These are phyloP conservation scores for Discoglossus pictus DNA, from an alignment of 2,797 vertebrate species.

Conservation along the genomic window DNA sequence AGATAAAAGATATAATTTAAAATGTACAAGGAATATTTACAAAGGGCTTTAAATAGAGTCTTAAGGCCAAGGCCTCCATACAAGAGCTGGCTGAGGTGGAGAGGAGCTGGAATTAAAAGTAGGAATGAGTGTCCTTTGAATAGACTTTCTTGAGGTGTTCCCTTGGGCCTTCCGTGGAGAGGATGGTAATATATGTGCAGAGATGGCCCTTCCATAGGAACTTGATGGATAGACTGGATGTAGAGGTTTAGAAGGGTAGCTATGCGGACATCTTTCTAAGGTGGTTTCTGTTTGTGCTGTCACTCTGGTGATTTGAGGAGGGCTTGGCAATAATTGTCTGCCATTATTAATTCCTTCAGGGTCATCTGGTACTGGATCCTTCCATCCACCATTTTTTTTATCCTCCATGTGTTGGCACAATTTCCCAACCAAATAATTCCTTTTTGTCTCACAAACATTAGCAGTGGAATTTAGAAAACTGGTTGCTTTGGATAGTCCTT, in stretches of 20 bases:
- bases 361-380: neutral
- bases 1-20: slow-evolving; percentile 41
- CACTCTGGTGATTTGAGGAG: slow-evolving; percentile 16
- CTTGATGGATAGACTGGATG: slow-evolving; percentile 10
- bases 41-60: slow-evolving; percentile 20
- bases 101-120: neutral
- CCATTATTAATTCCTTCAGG: neutral
- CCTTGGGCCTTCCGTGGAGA: slow-evolving; percentile 11
- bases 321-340: slow-evolving; percentile 10
- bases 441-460: slow-evolving; percentile 29
- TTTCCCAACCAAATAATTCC: slow-evolving; percentile 31
- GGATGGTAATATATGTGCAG: neutral
- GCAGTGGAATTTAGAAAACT: slow-evolving; percentile 20
- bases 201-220: neutral
- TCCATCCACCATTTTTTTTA: neutral
- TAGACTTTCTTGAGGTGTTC: slow-evolving; percentile 12
- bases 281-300: neutral
- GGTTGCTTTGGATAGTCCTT: slow-evolving; percentile 34
- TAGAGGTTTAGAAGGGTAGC: neutral
- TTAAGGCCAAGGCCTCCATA: slow-evolving; percentile 47
- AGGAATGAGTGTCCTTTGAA: slow-evolving; percentile 37
- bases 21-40: slow-evolving; percentile 38
- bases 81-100: neutral
- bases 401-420: slow-evolving; percentile 35
- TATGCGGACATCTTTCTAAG: slow-evolving; percentile 1